Evolutionary conservation across 2,888 invertebrate genomes (phyloP), one percentile per base, ranked within the genome.

Genomic region (Harpalus rufipes): DNA sequence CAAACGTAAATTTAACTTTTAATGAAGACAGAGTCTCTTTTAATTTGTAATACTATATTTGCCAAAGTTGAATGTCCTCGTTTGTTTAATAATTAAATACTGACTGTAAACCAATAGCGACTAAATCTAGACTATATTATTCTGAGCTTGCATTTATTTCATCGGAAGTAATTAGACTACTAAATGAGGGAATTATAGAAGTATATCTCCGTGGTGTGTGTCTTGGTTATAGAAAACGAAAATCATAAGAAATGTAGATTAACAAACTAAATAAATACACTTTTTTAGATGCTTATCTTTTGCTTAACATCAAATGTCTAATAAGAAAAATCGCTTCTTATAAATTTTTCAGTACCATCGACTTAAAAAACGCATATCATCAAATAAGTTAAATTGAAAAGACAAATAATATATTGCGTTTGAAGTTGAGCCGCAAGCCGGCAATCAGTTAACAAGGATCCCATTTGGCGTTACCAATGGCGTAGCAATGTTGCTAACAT

Each of bases 231-330:
- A 25, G 82, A 82, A 25, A 84, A 79, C 14, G 86, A 85, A 6
- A 81, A 65, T 14, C 87, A 88, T 74, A 86, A 86, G 65, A 87
- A 87, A 32, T 6, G 86, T 87, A n/a, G 87, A 88, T 59, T 88
- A 88, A 0, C 78, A 79, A 61, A 88, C 87, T n/a, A n/a, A 88
- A 88, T 51, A 84, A 65, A 78, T 88, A 79, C 51, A 88, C 87
- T 1, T 10, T 84, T 32, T 56, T 87, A 6, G 87, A 88, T 63
- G 87, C 87, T 5, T 87, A 85, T 81, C 86, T 86, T 1, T 61
- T 88, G 25, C 88, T 87, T n/a, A 74, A 81, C 44, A 65, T 85
- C 14, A 84, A 85, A 68, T 65, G 80, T 1, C 56, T 86, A 44
- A 44, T 44, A 10, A 1, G 44, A 44, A 44, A 44, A 4, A 44